Evolutionary conservation across 1,140 invertebrate species (phyloP).

Genomic region (Bombus soroeensis): DNA sequence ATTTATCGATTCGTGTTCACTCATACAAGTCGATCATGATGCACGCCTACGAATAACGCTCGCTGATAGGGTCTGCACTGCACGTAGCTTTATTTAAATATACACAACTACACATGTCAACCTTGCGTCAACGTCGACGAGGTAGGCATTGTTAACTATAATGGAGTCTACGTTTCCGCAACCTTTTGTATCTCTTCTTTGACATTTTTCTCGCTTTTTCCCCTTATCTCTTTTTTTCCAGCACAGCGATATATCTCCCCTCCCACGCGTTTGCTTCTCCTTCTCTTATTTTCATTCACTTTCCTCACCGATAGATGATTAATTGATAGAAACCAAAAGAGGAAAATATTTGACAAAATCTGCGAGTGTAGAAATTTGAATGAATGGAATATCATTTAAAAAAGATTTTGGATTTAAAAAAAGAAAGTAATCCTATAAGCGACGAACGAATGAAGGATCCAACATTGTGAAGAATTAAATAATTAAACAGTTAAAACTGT

Average conservation of each 20-base stretch:
- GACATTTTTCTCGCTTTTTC: conserved; percentile 11
- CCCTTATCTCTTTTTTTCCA: not conserved
- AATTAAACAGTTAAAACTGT: not conserved
- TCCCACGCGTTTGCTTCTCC: not conserved
- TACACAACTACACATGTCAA: conserved; percentile 49
- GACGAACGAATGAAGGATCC: not conserved
- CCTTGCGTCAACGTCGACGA: conserved; percentile 47
- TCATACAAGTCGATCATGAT: conserved; percentile 26
- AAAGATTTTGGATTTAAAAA: too few relatives aligned
- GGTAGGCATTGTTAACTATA: conserved; percentile 22
- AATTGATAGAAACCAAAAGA: not conserved
- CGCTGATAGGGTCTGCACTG: not conserved
- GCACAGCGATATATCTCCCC: not conserved
- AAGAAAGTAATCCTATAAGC: not conserved
- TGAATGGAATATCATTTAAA: too few relatives aligned
- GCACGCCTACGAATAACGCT: conserved; percentile 17
- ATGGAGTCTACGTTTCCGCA: conserved; percentile 16
- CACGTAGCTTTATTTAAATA: conserved; percentile 27
- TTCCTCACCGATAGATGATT: not conserved
- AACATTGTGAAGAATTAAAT: not conserved
- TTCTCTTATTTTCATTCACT: not conserved
- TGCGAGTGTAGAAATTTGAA: not conserved
- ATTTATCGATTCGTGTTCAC: conserved; percentile 62
- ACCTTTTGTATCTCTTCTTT: not conserved
- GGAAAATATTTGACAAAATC: not conserved